Conservation (phyloP, 2,113 vertebrate genomes). For the Ondatra zibethicus region DNA sequence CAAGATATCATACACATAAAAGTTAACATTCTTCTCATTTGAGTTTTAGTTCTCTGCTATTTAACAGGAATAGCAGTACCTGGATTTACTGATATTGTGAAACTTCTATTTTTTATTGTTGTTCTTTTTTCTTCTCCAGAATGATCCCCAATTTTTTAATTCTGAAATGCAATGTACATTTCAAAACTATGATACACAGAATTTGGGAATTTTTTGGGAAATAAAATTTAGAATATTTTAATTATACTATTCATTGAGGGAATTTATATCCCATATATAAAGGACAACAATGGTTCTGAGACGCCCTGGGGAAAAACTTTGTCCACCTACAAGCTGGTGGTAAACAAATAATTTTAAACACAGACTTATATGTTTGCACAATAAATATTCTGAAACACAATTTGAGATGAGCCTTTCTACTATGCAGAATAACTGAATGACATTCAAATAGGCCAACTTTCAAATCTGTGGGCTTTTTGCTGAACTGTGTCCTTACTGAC, state of each 20-base stretch:
- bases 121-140: too few relatives aligned
- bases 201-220: neutral
- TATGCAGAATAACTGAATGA: neutral
- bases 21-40: neutral
- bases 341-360: neutral
- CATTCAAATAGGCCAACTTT: neutral
- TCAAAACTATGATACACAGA: neutral
- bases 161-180: neutral
- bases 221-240: neutral
- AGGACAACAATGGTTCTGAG: neutral
- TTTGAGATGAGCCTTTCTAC: neutral
- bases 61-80: neutral
- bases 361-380: neutral
- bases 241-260: neutral
- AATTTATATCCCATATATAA: neutral
- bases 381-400: conserved; percentile 24
- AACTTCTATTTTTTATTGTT: neutral
- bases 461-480: neutral
- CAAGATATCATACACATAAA: neutral
- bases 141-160: neutral
- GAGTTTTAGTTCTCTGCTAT: conserved; percentile 35
- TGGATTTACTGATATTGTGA: conserved; percentile 6
- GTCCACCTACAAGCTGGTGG: neutral
- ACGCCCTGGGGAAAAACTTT: neutral
- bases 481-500: neutral